Percentiles rank a stretch among this genome's conserved stretches.
Conservation (phyloP, 2,113 vertebrate genomes). For the Paedocypris sp. region DNA sequence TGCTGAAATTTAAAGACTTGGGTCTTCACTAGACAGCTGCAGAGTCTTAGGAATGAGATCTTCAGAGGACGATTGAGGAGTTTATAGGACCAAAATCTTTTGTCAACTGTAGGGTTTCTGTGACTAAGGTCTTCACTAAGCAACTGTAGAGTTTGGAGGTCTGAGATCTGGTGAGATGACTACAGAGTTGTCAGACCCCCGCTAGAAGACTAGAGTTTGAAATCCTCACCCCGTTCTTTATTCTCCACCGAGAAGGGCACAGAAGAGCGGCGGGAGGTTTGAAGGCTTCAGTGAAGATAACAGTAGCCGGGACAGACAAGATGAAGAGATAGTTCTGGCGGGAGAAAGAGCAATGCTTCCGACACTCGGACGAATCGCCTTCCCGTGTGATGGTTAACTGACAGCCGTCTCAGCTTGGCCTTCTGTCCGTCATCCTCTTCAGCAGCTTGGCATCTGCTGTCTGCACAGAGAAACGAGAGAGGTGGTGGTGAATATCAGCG, state of each 20-base stretch:
- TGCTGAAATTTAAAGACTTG: too few relatives aligned
- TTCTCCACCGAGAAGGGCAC: not conserved
- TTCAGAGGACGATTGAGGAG: too few relatives aligned
- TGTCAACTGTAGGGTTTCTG: too few relatives aligned
- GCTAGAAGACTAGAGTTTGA: too few relatives aligned
- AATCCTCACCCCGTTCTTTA: conserved; percentile 5
- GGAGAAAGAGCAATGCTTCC: conserved; percentile 45
- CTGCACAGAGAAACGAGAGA: conserved; percentile 60
- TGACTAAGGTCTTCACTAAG: too few relatives aligned
- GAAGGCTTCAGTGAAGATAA: conserved; percentile 21
- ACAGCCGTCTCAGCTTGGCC: conserved; percentile 58
- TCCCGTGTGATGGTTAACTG: conserved; percentile 57
- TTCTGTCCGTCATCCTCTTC: conserved; percentile 72
- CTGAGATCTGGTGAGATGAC: too few relatives aligned
- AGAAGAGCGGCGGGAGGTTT: not conserved
- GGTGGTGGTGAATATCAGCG: conserved; percentile 54
- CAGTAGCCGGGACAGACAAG: conserved; percentile 22
- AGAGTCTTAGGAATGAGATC: too few relatives aligned
- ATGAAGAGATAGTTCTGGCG: not conserved
- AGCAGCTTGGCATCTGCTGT: conserved; percentile 29
- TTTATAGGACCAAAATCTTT: too few relatives aligned
- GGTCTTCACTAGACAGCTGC: too few relatives aligned
- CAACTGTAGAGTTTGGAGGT: too few relatives aligned
- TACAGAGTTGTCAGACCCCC: too few relatives aligned
- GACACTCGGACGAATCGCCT: conserved; percentile 47